These are phyloP conservation scores for Troides aeacus DNA, from an alignment of 2,888 invertebrate genomes.

Conservation along the genomic window DNA sequence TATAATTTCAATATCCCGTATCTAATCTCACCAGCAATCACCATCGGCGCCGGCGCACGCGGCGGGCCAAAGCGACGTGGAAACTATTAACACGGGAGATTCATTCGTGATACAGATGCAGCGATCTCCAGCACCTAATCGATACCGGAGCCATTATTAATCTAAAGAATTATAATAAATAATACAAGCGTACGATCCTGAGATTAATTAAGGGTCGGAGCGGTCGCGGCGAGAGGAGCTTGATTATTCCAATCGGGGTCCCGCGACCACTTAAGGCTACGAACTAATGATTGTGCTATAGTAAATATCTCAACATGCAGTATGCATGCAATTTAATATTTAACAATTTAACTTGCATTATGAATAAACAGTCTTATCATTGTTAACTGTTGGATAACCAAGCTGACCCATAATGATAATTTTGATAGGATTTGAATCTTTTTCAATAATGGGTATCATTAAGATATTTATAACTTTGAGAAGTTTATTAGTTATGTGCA, in stretches of 20 bases:
- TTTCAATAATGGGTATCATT: too few species aligned
- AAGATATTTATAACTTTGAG: too few species aligned
- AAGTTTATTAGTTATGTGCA: too few species aligned
- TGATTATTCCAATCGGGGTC: constrained; percentile 39
- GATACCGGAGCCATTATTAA: constrained; percentile 45
- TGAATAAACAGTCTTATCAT: too few species aligned
- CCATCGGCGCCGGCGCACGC: not conserved
- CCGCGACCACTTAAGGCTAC: too few species aligned
- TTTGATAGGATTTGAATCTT: too few species aligned
- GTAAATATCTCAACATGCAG: too few species aligned
- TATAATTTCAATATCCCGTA: constrained; percentile 20
- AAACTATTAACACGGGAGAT: not conserved
- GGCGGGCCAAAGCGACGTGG: not conserved
- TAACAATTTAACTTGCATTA: too few species aligned
- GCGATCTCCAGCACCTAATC: constrained; percentile 34
- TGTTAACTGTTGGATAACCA: too few species aligned
- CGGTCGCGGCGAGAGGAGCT: constrained; percentile 45
- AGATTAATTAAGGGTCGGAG: constrained; percentile 46
- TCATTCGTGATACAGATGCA: constrained; percentile 20
- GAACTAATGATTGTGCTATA: too few species aligned
- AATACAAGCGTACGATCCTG: constrained; percentile 38
- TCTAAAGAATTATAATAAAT: constrained; percentile 43
- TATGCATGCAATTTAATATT: too few species aligned
- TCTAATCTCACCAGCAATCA: constrained; percentile 13
- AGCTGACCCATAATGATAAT: too few species aligned